Base-by-base conservation (phyloP, 2,113 vertebrate species). In the Tachuris rubrigastra region DNA sequence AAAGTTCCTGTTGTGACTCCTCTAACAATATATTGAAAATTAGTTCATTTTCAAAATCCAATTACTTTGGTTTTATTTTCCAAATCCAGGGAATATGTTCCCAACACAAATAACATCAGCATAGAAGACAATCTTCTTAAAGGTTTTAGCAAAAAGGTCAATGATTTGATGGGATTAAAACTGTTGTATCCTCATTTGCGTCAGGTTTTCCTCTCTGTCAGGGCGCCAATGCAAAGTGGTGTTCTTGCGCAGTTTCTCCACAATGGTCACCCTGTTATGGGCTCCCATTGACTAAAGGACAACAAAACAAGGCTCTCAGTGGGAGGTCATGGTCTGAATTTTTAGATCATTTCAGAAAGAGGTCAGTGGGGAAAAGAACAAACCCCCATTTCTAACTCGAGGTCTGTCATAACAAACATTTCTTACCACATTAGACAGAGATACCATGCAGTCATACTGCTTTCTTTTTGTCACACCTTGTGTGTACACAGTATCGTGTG, bases 61-160 rank as follows among this genome's bases (percentile, higher is more conserved):
- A 33, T 95, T 86, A 85, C n/a, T 82, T 87, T 33, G 30, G 22
- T 3, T 56, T 91, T 91, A 58, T 66, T 91, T 94, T 72, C n/a
- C 50, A 87, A 83, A 87, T 79, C n/a, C 20, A 2, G 15, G 7
- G 27, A 52, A 67, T 76, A 42, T 76, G 31, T 76, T 94, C 76
- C 76, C 62, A 85, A 79, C 44, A 87, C 22, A 89, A 89, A 89
- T 53, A 93, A 59, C 23, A 42, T 42, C 37, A 85, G 31, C 47
- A n/a, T 42, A 78, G 53, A 85, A 88, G 46, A 55, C 5, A 87
- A 66, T 76, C 89, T 92, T 94, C 78, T 90, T 69, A 83, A 89
- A 62, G 10, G 52, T 94, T 95, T 94, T n/a, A 69, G 30, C 4
- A 10, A 58, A 89, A 87, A 73, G 37, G 74, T 89, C 91, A 83